Percentiles rank a stretch among this genome's conserved stretches.
phyloP scores from a whole-genome alignment of 2,113 vertebrate genomes.

The Chascanopsetta lugubris region DNA sequence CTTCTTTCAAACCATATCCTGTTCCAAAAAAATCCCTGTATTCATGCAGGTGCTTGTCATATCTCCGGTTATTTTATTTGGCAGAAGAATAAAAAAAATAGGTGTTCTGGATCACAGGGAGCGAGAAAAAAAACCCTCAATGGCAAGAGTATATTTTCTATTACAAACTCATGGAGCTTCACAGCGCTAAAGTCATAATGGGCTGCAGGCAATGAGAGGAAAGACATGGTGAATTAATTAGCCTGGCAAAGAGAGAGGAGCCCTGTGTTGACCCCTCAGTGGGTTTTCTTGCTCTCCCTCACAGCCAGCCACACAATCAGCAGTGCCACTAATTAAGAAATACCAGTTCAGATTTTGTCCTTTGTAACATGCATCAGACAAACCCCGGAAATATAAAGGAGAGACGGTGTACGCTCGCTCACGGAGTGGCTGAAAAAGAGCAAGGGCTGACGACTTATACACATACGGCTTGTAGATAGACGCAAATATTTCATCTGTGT shows the following conservation, averaged over 20 bases:
- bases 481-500: neutral
- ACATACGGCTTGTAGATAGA: neutral
- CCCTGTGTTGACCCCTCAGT: conserved; percentile 88
- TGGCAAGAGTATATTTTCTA: conserved; percentile 49
- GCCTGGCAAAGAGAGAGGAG: conserved; percentile 88
- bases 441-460: neutral
- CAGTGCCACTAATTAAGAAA: conserved; percentile 94
- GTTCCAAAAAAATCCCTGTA: conserved; percentile 66
- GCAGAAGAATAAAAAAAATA: conserved; percentile 30
- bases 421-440: conserved; percentile 14
- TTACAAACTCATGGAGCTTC: conserved; percentile 64
- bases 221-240: conserved; percentile 96
- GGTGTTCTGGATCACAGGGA: conserved; percentile 37
- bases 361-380: conserved; percentile 86
- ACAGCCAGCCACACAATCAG: conserved; percentile 90
- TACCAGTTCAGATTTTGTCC: conserved; percentile 78
- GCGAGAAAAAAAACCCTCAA: conserved; percentile 9
- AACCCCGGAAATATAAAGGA: conserved; percentile 81
- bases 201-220: conserved; percentile 85
- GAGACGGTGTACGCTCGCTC: conserved; percentile 84
- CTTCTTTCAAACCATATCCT: conserved; percentile 66
- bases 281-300: conserved; percentile 90
- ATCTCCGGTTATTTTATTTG: conserved; percentile 57
- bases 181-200: conserved; percentile 84
- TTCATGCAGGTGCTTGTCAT: conserved; percentile 53